Conservation (phyloP, 2,797 vertebrate genomes). For the Masticophis lateralis region DNA sequence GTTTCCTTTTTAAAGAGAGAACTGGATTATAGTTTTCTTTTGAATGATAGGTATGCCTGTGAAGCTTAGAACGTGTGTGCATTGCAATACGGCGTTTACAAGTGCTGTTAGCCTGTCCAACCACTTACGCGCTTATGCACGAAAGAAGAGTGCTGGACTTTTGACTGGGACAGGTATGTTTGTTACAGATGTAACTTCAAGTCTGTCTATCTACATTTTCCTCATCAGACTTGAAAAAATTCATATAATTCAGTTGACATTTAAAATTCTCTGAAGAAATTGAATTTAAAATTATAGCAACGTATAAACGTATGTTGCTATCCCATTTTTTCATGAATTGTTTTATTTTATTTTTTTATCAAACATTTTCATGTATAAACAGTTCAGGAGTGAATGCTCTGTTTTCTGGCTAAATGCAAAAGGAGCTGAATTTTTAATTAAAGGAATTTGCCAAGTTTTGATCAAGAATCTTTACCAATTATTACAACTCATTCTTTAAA, state of each 20-base stretch:
- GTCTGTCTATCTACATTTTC: slow-evolving; percentile 70
- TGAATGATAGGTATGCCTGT: slow-evolving; percentile 81
- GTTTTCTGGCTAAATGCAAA: slow-evolving; percentile 49
- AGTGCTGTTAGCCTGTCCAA: slow-evolving; percentile 89
- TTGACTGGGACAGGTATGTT: slow-evolving; percentile 84
- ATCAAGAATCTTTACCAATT: background rate
- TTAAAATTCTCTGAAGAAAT: slow-evolving; percentile 60
- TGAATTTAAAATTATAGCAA: slow-evolving; percentile 71
- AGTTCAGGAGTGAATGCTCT: slow-evolving; percentile 50
- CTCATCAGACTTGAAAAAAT: slow-evolving; percentile 72
- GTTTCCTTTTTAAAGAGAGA: slow-evolving; percentile 76
- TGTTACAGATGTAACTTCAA: slow-evolving; percentile 75
- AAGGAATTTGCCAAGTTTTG: slow-evolving; percentile 30
- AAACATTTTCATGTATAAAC: slow-evolving; percentile 62
- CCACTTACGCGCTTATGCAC: slow-evolving; percentile 82
- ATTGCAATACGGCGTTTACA: slow-evolving; percentile 84
- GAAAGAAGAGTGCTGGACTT: slow-evolving; percentile 85
- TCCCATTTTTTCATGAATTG: slow-evolving; percentile 65
- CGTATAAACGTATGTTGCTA: slow-evolving; percentile 71
- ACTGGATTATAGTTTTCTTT: slow-evolving; percentile 81
- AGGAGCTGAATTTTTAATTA: slow-evolving; percentile 25
- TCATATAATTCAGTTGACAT: slow-evolving; percentile 67
- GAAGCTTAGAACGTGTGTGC: slow-evolving; percentile 82
- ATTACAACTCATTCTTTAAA: background rate
- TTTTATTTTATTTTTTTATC: slow-evolving; percentile 65